These are phyloP conservation scores for Calidris pygmaea DNA, from an alignment of 2,113 vertebrate species.

Conservation along the genomic window DNA sequence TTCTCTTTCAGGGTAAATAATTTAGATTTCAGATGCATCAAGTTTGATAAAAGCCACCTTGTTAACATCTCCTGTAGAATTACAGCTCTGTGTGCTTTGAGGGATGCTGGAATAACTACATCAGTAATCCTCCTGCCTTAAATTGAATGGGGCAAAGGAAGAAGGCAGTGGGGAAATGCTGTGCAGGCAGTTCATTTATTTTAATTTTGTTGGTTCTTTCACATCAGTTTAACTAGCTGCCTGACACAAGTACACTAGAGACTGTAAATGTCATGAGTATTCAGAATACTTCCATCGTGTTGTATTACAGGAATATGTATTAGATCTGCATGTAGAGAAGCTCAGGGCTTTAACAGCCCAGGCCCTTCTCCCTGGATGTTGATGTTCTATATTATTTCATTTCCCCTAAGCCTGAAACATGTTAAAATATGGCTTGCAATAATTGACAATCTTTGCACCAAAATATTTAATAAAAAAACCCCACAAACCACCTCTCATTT, in stretches of 20 bases:
- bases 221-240: background rate
- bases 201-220: conserved; percentile 31
- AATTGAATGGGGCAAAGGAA: background rate
- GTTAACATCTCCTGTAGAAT: conserved; percentile 1
- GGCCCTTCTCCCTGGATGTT: background rate
- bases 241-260: background rate
- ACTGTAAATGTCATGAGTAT: background rate
- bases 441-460: background rate
- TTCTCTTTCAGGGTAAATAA: conserved; percentile 33
- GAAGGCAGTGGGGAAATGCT: background rate
- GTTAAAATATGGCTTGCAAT: background rate
- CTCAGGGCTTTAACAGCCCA: background rate
- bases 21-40: conserved; percentile 27
- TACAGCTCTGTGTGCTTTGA: background rate
- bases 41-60: conserved; percentile 9
- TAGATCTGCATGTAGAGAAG: background rate
- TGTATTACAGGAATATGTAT: background rate
- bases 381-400: background rate
- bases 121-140: background rate
- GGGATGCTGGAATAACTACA: background rate
- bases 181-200: background rate
- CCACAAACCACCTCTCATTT: background rate
- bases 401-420: background rate
- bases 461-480: background rate
- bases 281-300: background rate